Percentiles rank a stretch among this genome's conserved stretches.
Evolutionary conservation across 2,797 vertebrate genomes (phyloP).

Genomic region (Coendou prehensilis): DNA sequence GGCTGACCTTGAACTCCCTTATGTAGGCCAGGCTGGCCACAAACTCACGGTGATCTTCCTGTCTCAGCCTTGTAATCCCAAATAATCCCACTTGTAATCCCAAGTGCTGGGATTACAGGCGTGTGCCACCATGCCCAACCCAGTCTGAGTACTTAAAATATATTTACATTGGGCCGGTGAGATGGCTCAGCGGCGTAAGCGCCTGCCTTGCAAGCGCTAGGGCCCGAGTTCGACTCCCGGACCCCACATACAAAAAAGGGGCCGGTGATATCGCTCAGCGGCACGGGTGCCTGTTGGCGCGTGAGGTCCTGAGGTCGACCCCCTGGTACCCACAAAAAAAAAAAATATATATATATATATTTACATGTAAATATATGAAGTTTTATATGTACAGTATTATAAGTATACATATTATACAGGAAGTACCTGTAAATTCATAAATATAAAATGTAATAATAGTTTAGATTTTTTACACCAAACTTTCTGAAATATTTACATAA

Average conservation of each 20-base stretch:
- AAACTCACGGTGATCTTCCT: neutral
- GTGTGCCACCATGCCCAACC: neutral
- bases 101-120: neutral
- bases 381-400: neutral
- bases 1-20: neutral
- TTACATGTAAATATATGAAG: neutral
- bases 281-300: too few relatives aligned
- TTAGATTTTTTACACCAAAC: constrained; percentile 41
- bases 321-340: too few relatives aligned
- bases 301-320: too few relatives aligned
- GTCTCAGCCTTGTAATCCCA: neutral
- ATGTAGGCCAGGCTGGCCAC: neutral
- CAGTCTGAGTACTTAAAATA: neutral
- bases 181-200: too few relatives aligned
- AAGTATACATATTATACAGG: neutral
- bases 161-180: too few relatives aligned
- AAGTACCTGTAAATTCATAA: constrained; percentile 41
- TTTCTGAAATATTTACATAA: constrained; percentile 64
- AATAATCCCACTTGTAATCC: too few relatives aligned
- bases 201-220: too few relatives aligned
- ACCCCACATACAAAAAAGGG: too few relatives aligned
- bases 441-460: constrained; percentile 22
- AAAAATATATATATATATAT: neutral
- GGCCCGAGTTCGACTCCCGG: too few relatives aligned
- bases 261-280: too few relatives aligned